phyloP scores from a whole-genome alignment of 1,140 invertebrate genomes.

The Drosophila pseudoobscura region DNA sequence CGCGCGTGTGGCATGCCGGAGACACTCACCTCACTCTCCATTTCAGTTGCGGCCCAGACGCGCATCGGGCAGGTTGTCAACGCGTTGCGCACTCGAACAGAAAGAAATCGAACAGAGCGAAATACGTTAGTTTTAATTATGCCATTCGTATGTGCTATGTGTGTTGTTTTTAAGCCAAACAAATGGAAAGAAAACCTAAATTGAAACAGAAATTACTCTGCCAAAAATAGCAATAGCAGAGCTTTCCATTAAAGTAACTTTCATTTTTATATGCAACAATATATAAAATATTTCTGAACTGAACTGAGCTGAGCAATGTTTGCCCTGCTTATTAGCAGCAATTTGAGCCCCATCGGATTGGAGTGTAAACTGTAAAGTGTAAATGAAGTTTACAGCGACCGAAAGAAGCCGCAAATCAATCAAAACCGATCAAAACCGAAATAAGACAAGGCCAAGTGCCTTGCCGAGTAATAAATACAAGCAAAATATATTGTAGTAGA shows the following conservation, averaged over 20 bases:
- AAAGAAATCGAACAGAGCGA: constrained; percentile 11
- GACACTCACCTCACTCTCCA: constrained; percentile 52
- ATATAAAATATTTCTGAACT: constrained; percentile 37
- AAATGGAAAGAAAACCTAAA: constrained; percentile 16
- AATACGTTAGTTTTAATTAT: constrained; percentile 57
- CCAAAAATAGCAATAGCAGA: constrained; percentile 51
- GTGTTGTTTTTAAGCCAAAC: constrained; percentile 24
- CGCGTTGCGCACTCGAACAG: constrained; percentile 24
- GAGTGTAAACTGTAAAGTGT: constrained; percentile 43
- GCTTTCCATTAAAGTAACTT: constrained; percentile 39
- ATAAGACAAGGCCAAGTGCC: constrained; percentile 57
- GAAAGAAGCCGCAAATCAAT: constrained; percentile 44
- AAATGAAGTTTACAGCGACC: constrained; percentile 48
- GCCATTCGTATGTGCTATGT: constrained; percentile 62
- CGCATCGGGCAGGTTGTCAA: constrained; percentile 56
- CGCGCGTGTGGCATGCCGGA: constrained; percentile 61
- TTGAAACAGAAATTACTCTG: constrained; percentile 34
- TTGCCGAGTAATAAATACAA: constrained; percentile 25
- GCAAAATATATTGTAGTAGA: constrained; percentile 12
- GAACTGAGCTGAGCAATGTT: constrained; percentile 40
- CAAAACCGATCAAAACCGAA: constrained; percentile 29
- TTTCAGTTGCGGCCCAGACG: constrained; percentile 64
- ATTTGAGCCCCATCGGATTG: constrained; percentile 23
- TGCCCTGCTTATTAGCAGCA: constrained; percentile 62
- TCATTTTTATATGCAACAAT: constrained; percentile 54